Percentiles rank a stretch among this genome's conserved stretches.
Conservation (phyloP, 2,113 vertebrate species). For the Helogale parvula region DNA sequence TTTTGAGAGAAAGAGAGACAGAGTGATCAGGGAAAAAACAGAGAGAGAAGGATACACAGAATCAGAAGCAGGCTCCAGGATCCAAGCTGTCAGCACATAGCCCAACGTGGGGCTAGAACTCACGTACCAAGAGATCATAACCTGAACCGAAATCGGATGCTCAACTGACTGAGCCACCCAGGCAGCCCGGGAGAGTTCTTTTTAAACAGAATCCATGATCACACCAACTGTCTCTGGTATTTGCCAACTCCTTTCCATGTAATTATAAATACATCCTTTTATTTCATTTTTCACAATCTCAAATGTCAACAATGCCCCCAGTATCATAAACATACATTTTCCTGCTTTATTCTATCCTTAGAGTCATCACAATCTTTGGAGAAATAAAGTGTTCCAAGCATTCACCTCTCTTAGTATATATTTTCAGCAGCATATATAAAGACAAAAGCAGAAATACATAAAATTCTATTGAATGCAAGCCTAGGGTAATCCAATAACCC, state of each 20-base stretch:
- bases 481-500: background rate
- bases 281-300: background rate
- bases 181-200: background rate
- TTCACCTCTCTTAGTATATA: background rate
- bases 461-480: background rate
- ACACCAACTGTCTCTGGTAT: background rate
- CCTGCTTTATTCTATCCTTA: background rate
- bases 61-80: no score
- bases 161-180: no score
- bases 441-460: background rate
- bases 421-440: background rate
- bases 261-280: background rate
- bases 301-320: background rate
- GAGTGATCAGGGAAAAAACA: no score
- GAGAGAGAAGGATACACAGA: no score
- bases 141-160: no score
- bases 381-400: background rate
- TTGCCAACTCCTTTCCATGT: background rate
- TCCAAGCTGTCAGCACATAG: no score
- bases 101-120: no score
- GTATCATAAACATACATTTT: constrained; percentile 17
- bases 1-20: no score
- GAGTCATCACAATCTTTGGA: background rate
- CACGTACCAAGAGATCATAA: no score
- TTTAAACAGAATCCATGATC: background rate